Evolutionary conservation across 2,797 vertebrate species (phyloP), one percentile per base, ranked within the genome.

Genomic region (Psittacula echo): DNA sequence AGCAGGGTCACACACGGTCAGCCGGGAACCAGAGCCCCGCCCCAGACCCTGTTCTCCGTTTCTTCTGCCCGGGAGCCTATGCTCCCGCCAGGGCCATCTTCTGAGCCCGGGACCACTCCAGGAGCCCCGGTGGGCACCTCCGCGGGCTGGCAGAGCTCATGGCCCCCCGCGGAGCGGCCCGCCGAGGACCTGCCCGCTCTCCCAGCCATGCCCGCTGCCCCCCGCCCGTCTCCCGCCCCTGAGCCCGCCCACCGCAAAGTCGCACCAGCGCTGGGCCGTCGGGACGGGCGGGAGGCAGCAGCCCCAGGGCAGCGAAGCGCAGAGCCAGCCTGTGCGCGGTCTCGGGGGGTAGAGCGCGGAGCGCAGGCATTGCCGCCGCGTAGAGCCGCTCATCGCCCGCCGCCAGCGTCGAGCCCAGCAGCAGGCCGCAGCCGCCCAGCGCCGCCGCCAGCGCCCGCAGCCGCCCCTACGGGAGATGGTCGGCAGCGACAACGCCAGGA

Each of bases 321-420:
- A 99, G 90, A 4, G 99, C 98, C 86, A 99, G 89, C 9, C 97
- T 94, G 79, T 99, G 99, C 3, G 99, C 99, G 0, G 96, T 96
- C 97, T 99, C 99, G 0, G 99, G 98, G 13, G 98, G 98, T 68
- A 99, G 97, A 87, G 98, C 65, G 72, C 97, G 97, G 71, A 99
- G 95, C 29, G 97, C 67, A 1, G 99, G 99, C 98, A 99, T 99
- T 51, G 96, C 97, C 51, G 97, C 95, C 51, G 98, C 82, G 22
- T 99, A 99, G 95, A 99, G 99, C 80, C 73, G 97, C 84, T 99
- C 99, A 87, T 99, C 99, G 64, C 99, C 99, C 1, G 94, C 97
- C 4, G 98, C 98, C 93, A 99, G 98, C 96, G 98, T 98, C 58
- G 98, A 95, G 51, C 99, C 99, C 72, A 99, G 93, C 51, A 98